Base-by-base conservation (phyloP, 1,140 invertebrate genomes). In the Procambarus virginalis region DNA sequence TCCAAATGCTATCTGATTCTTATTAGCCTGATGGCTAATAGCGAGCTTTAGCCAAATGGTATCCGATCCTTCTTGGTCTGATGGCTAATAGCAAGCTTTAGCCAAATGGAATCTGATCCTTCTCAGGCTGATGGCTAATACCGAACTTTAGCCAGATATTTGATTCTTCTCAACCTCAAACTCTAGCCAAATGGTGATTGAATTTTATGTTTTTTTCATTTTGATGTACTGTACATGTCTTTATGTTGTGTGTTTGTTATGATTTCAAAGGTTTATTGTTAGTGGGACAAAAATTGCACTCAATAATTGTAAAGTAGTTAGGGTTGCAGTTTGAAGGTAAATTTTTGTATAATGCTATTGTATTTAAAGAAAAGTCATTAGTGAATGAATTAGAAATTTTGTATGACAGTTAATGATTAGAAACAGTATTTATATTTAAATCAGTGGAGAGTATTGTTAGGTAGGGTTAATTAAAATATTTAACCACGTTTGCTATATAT, bases 31-130 rank as follows among this genome's bases (percentile, higher is more conserved):
- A 34, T 34, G 34, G 34, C 34, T 34, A 34, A 34, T 34, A 34
- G 34, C 34, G 34, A 34, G 34, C 34, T 34, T 34, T 34, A 34
- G 34, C 34, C 34, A 34, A 34, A 34, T 34, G 34, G 34, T 34
- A 51, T 91, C 91, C 81, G 91, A 92, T 75, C 91, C 91, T 22
- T 78, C 87, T 34, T 81, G 84, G 45, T 81, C 87, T 9, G 87
- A 89, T 77, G 87, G 68, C 22, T 89, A 89, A 83, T 45, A 34
- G 12, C 10, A 73, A 34, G 8, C 20, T 9, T 5, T 73, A 73
- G n/a, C 10, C 22, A 34, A 34, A 34, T 34, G 5, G 22, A 6
- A n/a, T 73, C 5, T 73, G 22, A 10, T 34, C 34, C 34, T 34
- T 34, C 34, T 34, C 34, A 34, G 34, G 34, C 34, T 34, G 34